Base-by-base conservation (phyloP, 2,888 invertebrate genomes). In the Dorcus parallelipipedus region DNA sequence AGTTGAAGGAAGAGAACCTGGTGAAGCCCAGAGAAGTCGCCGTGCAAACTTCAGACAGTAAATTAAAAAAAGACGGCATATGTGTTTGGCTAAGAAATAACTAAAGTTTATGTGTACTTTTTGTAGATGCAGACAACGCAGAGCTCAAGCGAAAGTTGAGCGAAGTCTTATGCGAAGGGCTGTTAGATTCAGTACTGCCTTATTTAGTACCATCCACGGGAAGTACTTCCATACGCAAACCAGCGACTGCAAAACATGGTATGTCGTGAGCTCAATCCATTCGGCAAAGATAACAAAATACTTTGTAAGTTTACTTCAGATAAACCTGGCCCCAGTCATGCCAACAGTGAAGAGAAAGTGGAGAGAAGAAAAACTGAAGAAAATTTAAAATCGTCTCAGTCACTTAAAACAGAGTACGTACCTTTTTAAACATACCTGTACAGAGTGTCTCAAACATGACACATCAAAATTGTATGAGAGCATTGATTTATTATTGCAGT, bases 101-200 rank as follows among this genome's bases (percentile, higher is more conserved):
- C 6, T 7, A 33, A 26, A 26, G 7, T 7, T 5, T 7, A 3
- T 33, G 26, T 6, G 26, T 33, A 33, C 26, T 33, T 6, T 20
- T 33, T 20, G 14, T n/a, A 14, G 48, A 45, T 26, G 55, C 47
- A 43, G 59, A 59, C 33, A 52, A 51, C 7, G 52, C 20, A 9
- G 59, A 59, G 40, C 54, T 78, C 55, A 75, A 69, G 67, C 64
- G 55, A 33, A 74, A 68, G 69, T 65, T 76, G 43, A 72, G 68
- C 62, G 77, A 91, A 79, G 85, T 92, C 1, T 82, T 93, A 61
- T 87, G 89, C 49, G 93, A 93, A 79, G 93, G 93, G 9, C 83
- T 93, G 59, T 76, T 93, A 50, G 93, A 93, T 77, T 91, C 92
- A 0, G 88, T 93, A 56, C 76, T 93, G 49, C 90, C 93, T 0